Percentiles rank a stretch among this genome's conserved stretches.
phyloP scores from a whole-genome alignment of 2,888 invertebrate species.

The Cinara cedri region DNA sequence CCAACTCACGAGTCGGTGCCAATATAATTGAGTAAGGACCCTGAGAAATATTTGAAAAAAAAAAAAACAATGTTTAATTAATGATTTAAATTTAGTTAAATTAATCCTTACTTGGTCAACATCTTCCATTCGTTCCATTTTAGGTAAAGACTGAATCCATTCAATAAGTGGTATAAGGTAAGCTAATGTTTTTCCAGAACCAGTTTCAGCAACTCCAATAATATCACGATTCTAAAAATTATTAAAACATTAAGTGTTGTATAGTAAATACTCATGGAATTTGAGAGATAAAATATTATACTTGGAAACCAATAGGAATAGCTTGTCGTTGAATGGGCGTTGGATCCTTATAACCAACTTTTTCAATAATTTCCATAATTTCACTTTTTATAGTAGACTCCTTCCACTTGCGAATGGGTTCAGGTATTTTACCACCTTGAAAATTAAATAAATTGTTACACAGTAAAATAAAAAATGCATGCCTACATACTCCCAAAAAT shows the following conservation, averaged over 20 bases:
- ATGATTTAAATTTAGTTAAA: too few species aligned
- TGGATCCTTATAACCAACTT: slow-evolving; percentile 96
- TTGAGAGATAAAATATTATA: slow-evolving; percentile 53
- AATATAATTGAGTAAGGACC: slow-evolving; percentile 99
- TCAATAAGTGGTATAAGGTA: slow-evolving; percentile 95
- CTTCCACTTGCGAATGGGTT: slow-evolving; percentile 93
- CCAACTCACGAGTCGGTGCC: slow-evolving; percentile 98
- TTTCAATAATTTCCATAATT: slow-evolving; percentile 89
- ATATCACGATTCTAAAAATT: slow-evolving; percentile 86
- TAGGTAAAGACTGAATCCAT: slow-evolving; percentile 98
- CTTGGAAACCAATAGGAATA: slow-evolving; percentile 87
- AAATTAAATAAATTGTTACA: slow-evolving; percentile 59
- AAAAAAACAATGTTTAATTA: too few species aligned
- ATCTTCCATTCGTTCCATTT: slow-evolving; percentile 88
- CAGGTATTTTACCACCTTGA: slow-evolving; percentile 88
- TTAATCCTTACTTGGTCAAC: slow-evolving; percentile 71
- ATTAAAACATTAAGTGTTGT: slow-evolving; percentile 20
- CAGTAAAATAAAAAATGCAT: not conserved
- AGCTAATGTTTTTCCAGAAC: slow-evolving; percentile 97
- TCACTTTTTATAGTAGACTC: slow-evolving; percentile 90
- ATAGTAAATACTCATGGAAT: not conserved
- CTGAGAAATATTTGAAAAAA: slow-evolving; percentile 61
- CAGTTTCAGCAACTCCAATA: slow-evolving; percentile 99
- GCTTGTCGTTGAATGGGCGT: slow-evolving; percentile 99
- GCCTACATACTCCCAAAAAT: too few species aligned